A percentile compares a stretch with the other conserved stretches of the same genome.
Evolutionary conservation across 2,888 invertebrate species (phyloP).

Genomic region (Drosophila nigricruria): DNA sequence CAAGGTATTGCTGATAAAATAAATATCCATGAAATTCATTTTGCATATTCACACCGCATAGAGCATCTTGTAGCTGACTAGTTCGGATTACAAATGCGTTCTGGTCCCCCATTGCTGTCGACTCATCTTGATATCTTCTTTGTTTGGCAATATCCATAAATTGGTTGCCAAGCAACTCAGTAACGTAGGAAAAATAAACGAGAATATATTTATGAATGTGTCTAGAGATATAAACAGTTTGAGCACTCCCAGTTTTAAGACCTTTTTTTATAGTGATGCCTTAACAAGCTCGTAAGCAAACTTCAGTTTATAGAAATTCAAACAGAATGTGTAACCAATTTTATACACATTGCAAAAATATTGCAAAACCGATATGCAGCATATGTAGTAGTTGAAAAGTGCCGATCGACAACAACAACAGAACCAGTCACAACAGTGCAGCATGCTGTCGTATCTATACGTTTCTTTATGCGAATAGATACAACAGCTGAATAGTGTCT

Average conservation of each 20-base stretch:
- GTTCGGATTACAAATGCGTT: background rate
- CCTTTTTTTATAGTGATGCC: background rate
- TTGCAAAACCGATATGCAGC: constrained; percentile 7
- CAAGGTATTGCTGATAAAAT: too few relatives aligned
- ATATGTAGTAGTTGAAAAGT: background rate
- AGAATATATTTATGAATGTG: background rate
- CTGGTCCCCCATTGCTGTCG: constrained; percentile 21
- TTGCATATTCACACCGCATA: background rate
- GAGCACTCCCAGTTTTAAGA: background rate
- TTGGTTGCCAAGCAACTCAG: constrained; percentile 17
- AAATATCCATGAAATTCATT: too few relatives aligned
- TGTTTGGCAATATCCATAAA: constrained; percentile 15
- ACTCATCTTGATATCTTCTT: constrained; percentile 36
- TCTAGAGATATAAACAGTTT: background rate
- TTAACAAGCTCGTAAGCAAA: background rate
- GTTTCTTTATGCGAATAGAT: background rate
- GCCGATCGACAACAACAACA: background rate
- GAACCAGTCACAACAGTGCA: constrained; percentile 14
- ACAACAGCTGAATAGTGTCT: constrained; percentile 1
- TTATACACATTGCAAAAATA: constrained; percentile 5
- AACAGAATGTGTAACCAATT: constrained; percentile 8
- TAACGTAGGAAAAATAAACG: constrained; percentile 9
- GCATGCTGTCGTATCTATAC: background rate
- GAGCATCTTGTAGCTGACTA: background rate
- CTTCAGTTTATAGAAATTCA: background rate